Percentiles rank a stretch among this genome's conserved stretches.
These are phyloP conservation scores for Drosophila rhopaloa DNA, from an alignment of 1,140 invertebrate species.

Conservation along the genomic window DNA sequence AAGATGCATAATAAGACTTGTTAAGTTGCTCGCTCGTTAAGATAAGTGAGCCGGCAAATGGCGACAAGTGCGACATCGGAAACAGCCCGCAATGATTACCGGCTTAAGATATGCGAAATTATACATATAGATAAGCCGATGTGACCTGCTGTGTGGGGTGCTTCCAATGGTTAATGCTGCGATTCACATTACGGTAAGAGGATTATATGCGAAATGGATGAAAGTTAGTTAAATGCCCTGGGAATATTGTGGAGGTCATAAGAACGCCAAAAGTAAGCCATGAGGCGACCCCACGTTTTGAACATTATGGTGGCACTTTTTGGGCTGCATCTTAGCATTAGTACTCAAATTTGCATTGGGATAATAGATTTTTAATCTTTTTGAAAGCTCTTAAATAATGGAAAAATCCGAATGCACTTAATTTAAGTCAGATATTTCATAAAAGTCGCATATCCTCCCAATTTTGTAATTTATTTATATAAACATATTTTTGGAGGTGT, in stretches of 20 bases:
- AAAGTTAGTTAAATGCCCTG: constrained; percentile 15
- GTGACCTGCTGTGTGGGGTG: constrained; percentile 11
- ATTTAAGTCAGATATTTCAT: too few relatives aligned
- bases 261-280: constrained; percentile 1
- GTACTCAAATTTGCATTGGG: background rate
- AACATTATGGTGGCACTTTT: background rate
- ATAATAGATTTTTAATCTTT: background rate
- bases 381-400: too few relatives aligned
- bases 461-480: too few relatives aligned
- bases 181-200: constrained; percentile 31
- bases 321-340: constrained; percentile 1
- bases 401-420: too few relatives aligned
- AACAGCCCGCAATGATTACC: constrained; percentile 76
- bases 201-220: constrained; percentile 7
- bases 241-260: background rate
- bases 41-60: constrained; percentile 81
- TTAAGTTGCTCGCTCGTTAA: constrained; percentile 81
- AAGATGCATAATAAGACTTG: constrained; percentile 81
- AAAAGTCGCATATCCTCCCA: too few relatives aligned
- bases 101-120: constrained; percentile 63
- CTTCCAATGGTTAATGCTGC: constrained; percentile 13
- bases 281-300: background rate
- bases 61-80: constrained; percentile 73
- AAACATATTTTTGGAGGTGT: too few relatives aligned
- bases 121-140: constrained; percentile 39